These are phyloP conservation scores for Pipistrellus pipistrellus DNA, from an alignment of 2,797 vertebrate species.

Conservation along the genomic window DNA sequence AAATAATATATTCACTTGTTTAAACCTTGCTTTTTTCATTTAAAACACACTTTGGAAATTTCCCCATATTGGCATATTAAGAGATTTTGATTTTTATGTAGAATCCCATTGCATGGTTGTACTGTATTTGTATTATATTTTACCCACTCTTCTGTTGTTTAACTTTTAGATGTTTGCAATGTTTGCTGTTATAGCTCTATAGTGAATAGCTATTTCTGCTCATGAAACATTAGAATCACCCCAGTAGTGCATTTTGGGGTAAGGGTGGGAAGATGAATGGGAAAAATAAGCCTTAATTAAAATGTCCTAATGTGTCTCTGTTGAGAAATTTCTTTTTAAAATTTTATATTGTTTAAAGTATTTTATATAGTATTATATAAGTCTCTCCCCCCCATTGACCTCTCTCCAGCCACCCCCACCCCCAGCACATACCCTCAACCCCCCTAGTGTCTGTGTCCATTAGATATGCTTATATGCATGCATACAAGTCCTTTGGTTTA, in stretches of 20 bases:
- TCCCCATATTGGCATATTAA: neutral
- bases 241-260: constrained; percentile 76
- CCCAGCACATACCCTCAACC: too few relatives aligned
- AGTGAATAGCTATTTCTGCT: constrained; percentile 68
- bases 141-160: neutral
- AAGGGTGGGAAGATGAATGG: constrained; percentile 68
- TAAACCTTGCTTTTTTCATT: constrained; percentile 14
- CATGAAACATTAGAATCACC: constrained; percentile 76
- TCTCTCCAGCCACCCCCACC: too few relatives aligned
- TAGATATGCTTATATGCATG: too few relatives aligned
- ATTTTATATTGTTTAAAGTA: too few relatives aligned
- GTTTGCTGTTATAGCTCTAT: neutral
- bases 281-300: constrained; percentile 83
- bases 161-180: neutral
- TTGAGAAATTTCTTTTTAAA: constrained; percentile 85
- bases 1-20: constrained; percentile 21
- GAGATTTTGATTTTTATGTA: constrained; percentile 24
- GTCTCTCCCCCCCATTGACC: too few relatives aligned
- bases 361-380: too few relatives aligned
- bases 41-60: neutral
- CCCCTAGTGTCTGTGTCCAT: too few relatives aligned
- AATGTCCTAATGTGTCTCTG: constrained; percentile 83
- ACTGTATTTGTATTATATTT: neutral
- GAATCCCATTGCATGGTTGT: neutral
- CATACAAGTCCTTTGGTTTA: too few relatives aligned